phyloP scores from a whole-genome alignment of 2,888 invertebrate species.

The Alloscopus bannaensis region DNA sequence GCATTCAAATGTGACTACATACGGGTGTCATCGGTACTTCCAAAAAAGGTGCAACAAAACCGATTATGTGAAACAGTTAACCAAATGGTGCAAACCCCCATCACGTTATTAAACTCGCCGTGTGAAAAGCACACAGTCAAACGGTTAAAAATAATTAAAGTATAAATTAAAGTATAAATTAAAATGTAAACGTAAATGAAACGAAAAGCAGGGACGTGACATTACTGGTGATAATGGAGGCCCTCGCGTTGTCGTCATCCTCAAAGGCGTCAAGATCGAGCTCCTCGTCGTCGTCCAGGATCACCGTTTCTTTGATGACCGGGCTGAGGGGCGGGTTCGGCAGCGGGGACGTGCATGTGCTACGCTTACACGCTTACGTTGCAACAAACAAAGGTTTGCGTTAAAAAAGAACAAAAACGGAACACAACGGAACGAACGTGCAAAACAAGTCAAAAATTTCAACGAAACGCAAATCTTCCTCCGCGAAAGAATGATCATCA shows the following conservation, averaged over 20 bases:
- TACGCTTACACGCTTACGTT: slow-evolving; percentile 4
- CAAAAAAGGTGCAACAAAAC: no score
- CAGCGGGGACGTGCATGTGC: slow-evolving; percentile 33
- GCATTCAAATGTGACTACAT: no score
- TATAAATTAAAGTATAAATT: no score
- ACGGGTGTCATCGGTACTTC: no score
- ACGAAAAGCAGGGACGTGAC: slow-evolving; percentile 2
- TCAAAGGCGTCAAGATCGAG: slow-evolving; percentile 10
- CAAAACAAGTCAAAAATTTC: slow-evolving; percentile 5
- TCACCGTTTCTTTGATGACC: slow-evolving; percentile 48
- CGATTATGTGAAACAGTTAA: no score
- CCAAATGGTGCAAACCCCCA: no score
- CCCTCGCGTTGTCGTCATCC: no score
- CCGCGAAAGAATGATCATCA: no score
- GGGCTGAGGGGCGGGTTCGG: slow-evolving; percentile 57
- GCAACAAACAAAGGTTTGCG: slow-evolving; percentile 9
- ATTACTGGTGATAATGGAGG: slow-evolving; percentile 7
- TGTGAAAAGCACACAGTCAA: no score
- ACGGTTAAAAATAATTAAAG: no score
- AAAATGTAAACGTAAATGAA: no score
- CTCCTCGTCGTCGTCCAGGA: slow-evolving; percentile 43
- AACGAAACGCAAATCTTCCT: neutral
- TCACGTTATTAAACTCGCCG: no score
- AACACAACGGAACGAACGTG: neutral
- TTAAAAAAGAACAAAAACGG: slow-evolving; percentile 20